Conservation (phyloP, 30 jellyfish, hydroid and myxozoan species). For the Kudoa iwatai region DNA sequence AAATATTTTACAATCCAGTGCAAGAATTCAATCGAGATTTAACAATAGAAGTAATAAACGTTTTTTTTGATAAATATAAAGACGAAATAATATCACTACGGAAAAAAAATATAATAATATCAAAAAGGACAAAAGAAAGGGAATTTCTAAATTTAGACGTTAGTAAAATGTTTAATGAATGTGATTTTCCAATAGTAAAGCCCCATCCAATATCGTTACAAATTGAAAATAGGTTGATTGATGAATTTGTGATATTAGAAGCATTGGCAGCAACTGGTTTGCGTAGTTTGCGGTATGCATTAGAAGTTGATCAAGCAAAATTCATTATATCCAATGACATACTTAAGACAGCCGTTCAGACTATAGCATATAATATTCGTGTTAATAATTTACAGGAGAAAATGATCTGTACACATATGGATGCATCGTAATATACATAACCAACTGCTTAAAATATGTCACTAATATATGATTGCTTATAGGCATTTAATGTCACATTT, state of each 20-base stretch:
- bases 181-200: too few species aligned
- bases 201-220: too few species aligned
- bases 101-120: too few species aligned
- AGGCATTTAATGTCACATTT: slow-evolving; percentile 26
- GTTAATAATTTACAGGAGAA: slow-evolving; percentile 8
- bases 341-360: slow-evolving; percentile 24
- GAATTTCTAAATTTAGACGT: too few species aligned
- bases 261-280: slow-evolving; percentile 80
- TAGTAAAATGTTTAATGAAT: too few species aligned
- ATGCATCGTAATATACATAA: slow-evolving; percentile 24
- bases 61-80: slow-evolving; percentile 2
- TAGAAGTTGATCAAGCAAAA: slow-evolving; percentile 12
- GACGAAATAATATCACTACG: not conserved
- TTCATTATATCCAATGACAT: slow-evolving; percentile 30
- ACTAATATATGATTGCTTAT: not conserved
- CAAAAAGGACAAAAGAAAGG: too few species aligned
- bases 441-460: not conserved
- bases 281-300: slow-evolving; percentile 40
- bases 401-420: slow-evolving; percentile 8
- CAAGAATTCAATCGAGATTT: slow-evolving; percentile 54
- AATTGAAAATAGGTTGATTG: too few species aligned
- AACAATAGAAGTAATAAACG: slow-evolving; percentile 19
- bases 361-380: slow-evolving; percentile 9
- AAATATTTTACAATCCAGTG: slow-evolving; percentile 43
- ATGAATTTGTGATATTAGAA: slow-evolving; percentile 8